Conservation (phyloP, 2,113 vertebrate genomes). For the Dasyprocta punctata region DNA sequence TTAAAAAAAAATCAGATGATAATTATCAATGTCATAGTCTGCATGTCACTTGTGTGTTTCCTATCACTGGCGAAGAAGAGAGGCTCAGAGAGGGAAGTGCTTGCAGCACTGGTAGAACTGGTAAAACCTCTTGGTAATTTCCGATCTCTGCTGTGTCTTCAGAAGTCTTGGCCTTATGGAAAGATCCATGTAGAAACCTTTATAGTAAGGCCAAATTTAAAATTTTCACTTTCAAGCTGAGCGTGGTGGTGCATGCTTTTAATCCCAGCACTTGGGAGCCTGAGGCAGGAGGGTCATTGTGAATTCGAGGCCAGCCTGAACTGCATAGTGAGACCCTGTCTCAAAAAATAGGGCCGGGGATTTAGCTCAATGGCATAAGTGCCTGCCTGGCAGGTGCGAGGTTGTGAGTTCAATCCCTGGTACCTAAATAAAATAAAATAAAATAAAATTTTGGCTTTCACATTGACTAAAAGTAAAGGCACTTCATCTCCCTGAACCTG, state of each 20-base stretch:
- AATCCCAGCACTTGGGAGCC: no score
- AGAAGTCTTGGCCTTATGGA: background rate
- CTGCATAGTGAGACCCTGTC: no score
- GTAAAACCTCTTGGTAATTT: background rate
- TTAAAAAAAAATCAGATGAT: background rate
- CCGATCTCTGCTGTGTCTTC: background rate
- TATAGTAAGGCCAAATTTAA: background rate
- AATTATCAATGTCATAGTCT: background rate
- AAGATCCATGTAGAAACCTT: background rate
- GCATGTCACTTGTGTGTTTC: background rate
- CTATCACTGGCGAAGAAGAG: background rate
- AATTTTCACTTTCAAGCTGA: background rate
- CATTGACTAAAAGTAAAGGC: background rate
- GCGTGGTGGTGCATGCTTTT: no score
- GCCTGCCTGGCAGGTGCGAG: no score
- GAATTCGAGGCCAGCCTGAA: no score
- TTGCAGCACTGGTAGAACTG: background rate
- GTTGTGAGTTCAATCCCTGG: no score
- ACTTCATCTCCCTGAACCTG: background rate
- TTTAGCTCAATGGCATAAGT: no score
- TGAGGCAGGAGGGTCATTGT: no score
- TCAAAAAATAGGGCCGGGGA: no score
- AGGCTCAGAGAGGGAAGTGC: background rate
- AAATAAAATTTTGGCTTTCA: background rate
- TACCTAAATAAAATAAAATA: background rate